Conservation (phyloP, 1,140 invertebrate genomes). For the Rhopalosiphum padi region DNA sequence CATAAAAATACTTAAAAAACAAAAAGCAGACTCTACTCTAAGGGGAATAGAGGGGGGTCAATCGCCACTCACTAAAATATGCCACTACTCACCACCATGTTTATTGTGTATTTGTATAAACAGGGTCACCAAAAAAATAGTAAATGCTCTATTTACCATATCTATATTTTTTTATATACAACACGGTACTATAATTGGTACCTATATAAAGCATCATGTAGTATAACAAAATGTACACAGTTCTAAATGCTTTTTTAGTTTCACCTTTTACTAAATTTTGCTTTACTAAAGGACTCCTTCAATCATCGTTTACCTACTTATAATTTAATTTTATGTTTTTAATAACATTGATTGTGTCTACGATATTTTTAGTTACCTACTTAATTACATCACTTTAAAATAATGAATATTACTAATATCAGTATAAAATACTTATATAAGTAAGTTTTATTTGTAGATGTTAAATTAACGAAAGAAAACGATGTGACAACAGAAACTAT, state of each 20-base stretch:
- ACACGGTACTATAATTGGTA: neutral
- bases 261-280: neutral
- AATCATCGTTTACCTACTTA: neutral
- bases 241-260: neutral
- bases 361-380: neutral
- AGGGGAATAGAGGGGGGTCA: too few relatives aligned
- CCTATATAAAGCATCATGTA: neutral
- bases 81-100: neutral
- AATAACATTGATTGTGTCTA: neutral
- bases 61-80: too few relatives aligned
- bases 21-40: neutral
- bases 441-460: too few relatives aligned
- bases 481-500: too few relatives aligned
- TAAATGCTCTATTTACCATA: neutral
- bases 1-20: neutral
- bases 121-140: neutral
- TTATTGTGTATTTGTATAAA: neutral
- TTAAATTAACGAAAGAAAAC: too few relatives aligned
- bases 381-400: neutral
- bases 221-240: neutral
- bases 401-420: too few relatives aligned
- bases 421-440: too few relatives aligned
- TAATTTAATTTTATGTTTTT: neutral
- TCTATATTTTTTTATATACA: neutral
- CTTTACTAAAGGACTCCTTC: neutral